Base-by-base conservation (phyloP, 2,888 invertebrate genomes). In the Nineta flava region DNA sequence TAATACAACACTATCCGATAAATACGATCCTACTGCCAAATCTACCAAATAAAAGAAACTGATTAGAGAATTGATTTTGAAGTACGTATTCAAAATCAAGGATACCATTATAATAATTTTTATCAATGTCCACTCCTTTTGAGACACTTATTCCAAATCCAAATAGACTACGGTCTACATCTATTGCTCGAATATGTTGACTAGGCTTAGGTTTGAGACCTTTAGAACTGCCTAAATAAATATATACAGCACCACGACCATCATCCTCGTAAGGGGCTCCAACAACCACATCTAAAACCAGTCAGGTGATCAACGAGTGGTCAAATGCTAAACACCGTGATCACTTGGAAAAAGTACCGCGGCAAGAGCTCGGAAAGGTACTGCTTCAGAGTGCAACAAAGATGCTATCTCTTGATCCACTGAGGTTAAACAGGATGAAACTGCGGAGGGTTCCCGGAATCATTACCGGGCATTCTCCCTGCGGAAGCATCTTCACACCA, bases 81-180 rank as follows among this genome's bases (percentile, higher is more conserved):
- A 5, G 7, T 6, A 3, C 7, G 7, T 26, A 26, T 7, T 26
- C 26, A 3, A 26, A 26, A 26, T 7, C 3, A 38, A 15, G 15
- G 2, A 35, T 59, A 79, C 81, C 81, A 57, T 69, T 72, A 59
- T 76, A 79, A 32, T 67, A 64, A 60, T 81, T 80, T 1, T 59
- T 56, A 57, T 81, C 79, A 12, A 80, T 65, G 56, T 81, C 81
- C 4, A 69, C 56, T 4, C 75, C 74, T 56, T 68, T 71, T 1
- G 79, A 73, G 46, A 81, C 67, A 19, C 77, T 74, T 53, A 74
- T 70, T 1, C 81, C 81, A 60, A 81, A 80, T 16, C 78, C 75
- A 57, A 57, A 61, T 12, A 69, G 53, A 7, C 48, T 52, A 7
- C 56, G 43, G 21, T 58, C 54, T 1, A 74, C 65, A 2, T 65